Conservation (phyloP, 2,888 invertebrate genomes). For the Ptychoptera albimana region DNA sequence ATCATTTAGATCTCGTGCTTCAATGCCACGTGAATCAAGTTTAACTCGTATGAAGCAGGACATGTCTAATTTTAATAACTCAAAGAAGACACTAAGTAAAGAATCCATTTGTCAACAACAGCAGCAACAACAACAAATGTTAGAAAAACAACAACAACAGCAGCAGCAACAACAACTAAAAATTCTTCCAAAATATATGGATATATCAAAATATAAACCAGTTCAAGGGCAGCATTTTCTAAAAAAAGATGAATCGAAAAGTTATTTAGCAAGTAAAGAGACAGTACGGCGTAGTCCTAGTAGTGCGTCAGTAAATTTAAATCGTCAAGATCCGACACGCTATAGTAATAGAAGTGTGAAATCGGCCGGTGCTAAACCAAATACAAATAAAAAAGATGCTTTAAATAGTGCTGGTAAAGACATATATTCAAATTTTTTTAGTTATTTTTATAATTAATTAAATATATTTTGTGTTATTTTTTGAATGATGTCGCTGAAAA, state of each 20-base stretch:
- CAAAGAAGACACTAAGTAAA: constrained; percentile 25
- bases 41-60: constrained; percentile 27
- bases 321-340: constrained; percentile 23
- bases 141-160: constrained; percentile 7
- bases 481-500: not conserved
- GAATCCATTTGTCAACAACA: constrained; percentile 15
- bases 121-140: constrained; percentile 11
- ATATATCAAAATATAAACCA: constrained; percentile 45
- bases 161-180: constrained; percentile 8
- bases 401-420: not conserved
- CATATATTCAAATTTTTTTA: not conserved
- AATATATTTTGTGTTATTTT: not conserved
- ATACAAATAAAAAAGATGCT: constrained; percentile 1
- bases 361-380: constrained; percentile 15
- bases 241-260: constrained; percentile 38
- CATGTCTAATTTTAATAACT: constrained; percentile 28
- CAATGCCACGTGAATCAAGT: constrained; percentile 30
- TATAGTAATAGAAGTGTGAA: constrained; percentile 27
- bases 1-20: constrained; percentile 20
- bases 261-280: constrained; percentile 20
- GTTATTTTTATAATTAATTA: not conserved
- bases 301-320: constrained; percentile 25
- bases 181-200: constrained; percentile 36
- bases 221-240: constrained; percentile 33
- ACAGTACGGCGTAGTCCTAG: constrained; percentile 27